Evolutionary conservation across 2,113 vertebrate genomes (phyloP).

Genomic region (Chauna torquata): DNA sequence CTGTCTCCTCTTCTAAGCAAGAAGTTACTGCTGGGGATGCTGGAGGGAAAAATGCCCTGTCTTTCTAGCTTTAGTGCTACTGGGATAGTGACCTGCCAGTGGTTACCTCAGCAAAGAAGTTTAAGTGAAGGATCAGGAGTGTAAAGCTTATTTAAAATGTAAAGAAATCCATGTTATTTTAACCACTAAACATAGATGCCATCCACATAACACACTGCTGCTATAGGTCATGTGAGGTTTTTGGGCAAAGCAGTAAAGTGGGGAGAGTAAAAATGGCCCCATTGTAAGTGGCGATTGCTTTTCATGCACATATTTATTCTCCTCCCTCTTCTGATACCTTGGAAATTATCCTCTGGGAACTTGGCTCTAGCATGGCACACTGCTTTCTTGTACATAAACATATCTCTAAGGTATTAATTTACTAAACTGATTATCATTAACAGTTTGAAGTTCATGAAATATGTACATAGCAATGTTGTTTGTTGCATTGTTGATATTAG

Average conservation of each 20-base stretch:
- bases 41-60: not conserved
- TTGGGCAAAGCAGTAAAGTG: not conserved
- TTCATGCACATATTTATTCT: constrained; percentile 36
- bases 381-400: constrained; percentile 48
- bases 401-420: constrained; percentile 73
- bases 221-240: not conserved
- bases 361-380: not conserved
- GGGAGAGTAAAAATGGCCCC: not conserved
- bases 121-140: not conserved
- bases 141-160: not conserved
- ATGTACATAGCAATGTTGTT: not conserved
- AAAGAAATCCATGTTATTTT: not conserved
- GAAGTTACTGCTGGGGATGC: not conserved
- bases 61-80: not conserved
- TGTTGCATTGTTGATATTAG: not conserved
- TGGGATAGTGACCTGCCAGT: not conserved
- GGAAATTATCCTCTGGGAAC: constrained; percentile 56
- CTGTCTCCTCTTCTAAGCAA: not conserved
- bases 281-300: not conserved
- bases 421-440: constrained; percentile 14
- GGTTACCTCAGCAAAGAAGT: not conserved
- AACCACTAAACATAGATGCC: not conserved
- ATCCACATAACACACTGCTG: not conserved
- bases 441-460: constrained; percentile 7
- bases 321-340: not conserved